Evolutionary conservation across 2,888 invertebrate genomes (phyloP), one percentile per base, ranked within the genome.

Genomic region (Catotricha subobsoleta): DNA sequence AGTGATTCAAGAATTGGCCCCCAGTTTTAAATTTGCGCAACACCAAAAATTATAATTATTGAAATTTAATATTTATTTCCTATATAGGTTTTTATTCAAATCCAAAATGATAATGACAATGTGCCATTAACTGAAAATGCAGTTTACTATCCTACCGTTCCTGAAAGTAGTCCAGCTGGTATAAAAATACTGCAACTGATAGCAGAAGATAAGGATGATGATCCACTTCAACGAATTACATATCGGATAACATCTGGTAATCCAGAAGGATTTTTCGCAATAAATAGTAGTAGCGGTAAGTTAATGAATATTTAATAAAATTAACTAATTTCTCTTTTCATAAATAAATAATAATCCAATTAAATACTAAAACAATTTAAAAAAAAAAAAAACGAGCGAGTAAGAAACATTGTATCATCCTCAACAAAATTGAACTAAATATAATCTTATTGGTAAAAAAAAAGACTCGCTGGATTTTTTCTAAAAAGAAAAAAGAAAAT

Each of bases 71-170:
- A 3, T 20, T 35, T 44, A n/a, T 47, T 41, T 43, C 39, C 50
- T 42, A 48, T 58, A 10, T 59, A 80, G 78, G 76, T 88, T 35
- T 86, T 77, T 58, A 70, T 87, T 39, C 76, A 81, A 56, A 81
- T 97, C 48, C 67, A 76, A 50, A 91, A 97, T 66, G 84, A 81
- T 55, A 97, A 97, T 66, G 97, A 98, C 68, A 88, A 94, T 69
- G 78, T 79, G 33, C 97, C 97, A 41, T 69, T 91, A 62, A 87
- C 92, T 46, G 74, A 74, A 51, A 74, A 75, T 52, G 86, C 95
- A 12, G 78, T 84, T 44, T 95, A 94, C 67, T 74, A 77, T 57
- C 81, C 83, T 3, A 69, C 69, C 23, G 74, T 95, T 45, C 60
- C 69, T 25, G 92, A 92, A 68, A 83, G 84, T 59, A 78, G 83